These are phyloP conservation scores for Ginglymostoma cirratum DNA, from an alignment of 2,113 vertebrate species.

Conservation along the genomic window DNA sequence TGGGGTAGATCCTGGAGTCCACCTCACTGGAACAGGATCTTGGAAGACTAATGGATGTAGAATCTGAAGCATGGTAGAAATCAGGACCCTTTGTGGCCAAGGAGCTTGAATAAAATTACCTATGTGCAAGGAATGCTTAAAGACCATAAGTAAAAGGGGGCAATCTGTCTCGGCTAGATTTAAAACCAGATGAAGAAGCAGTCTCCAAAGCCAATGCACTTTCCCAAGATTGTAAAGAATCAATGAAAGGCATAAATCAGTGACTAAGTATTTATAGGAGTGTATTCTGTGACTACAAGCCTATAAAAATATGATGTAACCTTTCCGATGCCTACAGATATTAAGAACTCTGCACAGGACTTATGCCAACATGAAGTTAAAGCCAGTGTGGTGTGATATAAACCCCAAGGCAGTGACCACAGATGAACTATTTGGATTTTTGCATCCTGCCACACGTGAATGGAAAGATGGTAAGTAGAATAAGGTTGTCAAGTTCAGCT, in stretches of 20 bases:
- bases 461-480: constrained; percentile 60
- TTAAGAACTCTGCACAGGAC: constrained; percentile 59
- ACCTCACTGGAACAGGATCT: neutral
- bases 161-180: neutral
- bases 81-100: neutral
- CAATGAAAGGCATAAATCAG: neutral
- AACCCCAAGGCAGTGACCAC: constrained; percentile 64
- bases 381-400: constrained; percentile 56
- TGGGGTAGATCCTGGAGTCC: neutral
- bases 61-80: neutral
- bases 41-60: neutral
- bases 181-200: neutral
- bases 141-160: neutral
- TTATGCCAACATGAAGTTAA: constrained; percentile 59
- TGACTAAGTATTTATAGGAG: neutral
- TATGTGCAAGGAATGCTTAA: neutral
- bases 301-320: neutral
- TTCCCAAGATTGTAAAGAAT: neutral
- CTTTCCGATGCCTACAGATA: constrained; percentile 47
- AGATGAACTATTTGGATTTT: constrained; percentile 60
- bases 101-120: neutral
- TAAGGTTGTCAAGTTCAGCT: neutral
- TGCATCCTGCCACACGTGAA: constrained; percentile 61
- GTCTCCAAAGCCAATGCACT: neutral
- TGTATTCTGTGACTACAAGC: neutral